Conservation (phyloP, 2,797 vertebrate species). For the Acestrorhynchus altus region DNA sequence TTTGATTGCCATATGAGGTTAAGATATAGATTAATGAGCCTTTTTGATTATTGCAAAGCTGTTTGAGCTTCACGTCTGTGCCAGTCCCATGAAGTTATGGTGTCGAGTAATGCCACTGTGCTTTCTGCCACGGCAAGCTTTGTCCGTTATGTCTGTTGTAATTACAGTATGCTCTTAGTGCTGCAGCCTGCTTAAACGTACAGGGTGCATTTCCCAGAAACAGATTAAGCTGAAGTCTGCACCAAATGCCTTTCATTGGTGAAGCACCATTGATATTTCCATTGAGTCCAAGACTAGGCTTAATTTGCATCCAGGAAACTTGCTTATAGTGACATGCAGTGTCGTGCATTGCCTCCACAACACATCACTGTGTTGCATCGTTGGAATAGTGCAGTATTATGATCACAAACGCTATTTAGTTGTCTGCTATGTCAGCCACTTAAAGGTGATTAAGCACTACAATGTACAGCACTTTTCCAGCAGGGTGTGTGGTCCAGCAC, state of each 20-base stretch:
- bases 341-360: background rate
- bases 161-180: background rate
- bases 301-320: background rate
- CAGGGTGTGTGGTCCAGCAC: too few species aligned
- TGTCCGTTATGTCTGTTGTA: background rate
- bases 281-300: background rate
- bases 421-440: background rate
- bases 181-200: background rate
- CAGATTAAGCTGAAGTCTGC: background rate
- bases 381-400: background rate
- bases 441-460: background rate
- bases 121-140: constrained; percentile 2
- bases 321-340: background rate
- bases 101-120: background rate
- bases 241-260: background rate
- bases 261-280: background rate
- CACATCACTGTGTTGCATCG: background rate
- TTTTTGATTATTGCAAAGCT: background rate
- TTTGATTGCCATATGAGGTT: background rate
- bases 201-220: background rate
- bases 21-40: background rate
- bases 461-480: background rate
- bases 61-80: background rate
- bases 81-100: too few species aligned
- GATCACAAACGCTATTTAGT: background rate